Base-by-base conservation (phyloP, 2,797 vertebrate species). In the Pangasius larnaudii region DNA sequence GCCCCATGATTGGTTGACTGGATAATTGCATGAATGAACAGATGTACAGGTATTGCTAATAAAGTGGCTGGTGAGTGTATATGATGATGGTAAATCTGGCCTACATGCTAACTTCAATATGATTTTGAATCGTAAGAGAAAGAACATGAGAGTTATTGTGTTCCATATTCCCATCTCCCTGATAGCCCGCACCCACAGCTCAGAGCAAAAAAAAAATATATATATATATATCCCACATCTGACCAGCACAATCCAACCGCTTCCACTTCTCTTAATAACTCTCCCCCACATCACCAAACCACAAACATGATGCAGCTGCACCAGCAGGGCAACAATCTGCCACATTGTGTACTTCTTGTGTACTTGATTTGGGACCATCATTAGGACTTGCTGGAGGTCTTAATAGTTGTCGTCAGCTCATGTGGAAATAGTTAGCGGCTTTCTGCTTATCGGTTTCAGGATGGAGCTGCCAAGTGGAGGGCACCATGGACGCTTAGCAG, bases 391-490 rank as follows among this genome's bases (percentile, higher is more conserved):
- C 85, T 78, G 84, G 89, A 90, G 83, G 88, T 89, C 84, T 19
- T 56, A 75, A 67, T 67, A 58, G 59, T 86, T 83, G 75, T 65
- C 51, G 9, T 59, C 56, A 69, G 58, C 49, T 89, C 82, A 88
- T 88, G 88, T 87, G 87, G 88, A 91, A 91, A 49, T 65, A n/a
- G 39, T 91, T 77, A 88, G 75, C 42, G 59, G 87, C 81, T 86
- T 85, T 86, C 51, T 71, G 85, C 39, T 79, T 84, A 85, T 79
- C 71, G 2, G 80, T 79, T 84, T 88, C 85, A 79, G 78, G 79
- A 71, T 36, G 49, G 63, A 30, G 84, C 39, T 36, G 74, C 75
- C 22, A 33, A 79, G 30, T 30, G 22, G 1, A 88, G 72, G 16
- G 46, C 51, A 82, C 27, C 36, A 13, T n/a, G 67, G 78, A 46